Evolutionary conservation across 1,140 invertebrate genomes (phyloP), one percentile per base, ranked within the genome.

Genomic region (Venturia canescens): DNA sequence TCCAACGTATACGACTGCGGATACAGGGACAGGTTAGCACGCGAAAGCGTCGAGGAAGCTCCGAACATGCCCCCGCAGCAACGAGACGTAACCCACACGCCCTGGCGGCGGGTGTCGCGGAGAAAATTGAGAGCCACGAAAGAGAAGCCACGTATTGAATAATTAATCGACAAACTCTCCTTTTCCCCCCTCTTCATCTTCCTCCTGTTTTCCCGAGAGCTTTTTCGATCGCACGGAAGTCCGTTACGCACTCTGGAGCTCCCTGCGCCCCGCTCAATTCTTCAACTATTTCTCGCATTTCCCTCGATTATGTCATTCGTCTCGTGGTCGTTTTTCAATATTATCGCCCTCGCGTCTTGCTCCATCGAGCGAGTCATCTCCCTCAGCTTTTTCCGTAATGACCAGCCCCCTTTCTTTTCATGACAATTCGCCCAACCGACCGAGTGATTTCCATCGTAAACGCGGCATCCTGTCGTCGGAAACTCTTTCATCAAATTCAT

Each of bases 81-180:
- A 57, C 53, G 21, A n/a, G 53, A 57, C 21, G 53, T 57, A 57
- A 18, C 18, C 53, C 0, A 57, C 38, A 44, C 38, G 38, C 38
- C 38, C 38, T 44, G 38, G 16, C 16, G 6, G 44, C 44, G 44
- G 21, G 53, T 57, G n/a, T 57, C 53, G 53, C 13, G 21, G 53
- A 57, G 53, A 57, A 57, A 57, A 57, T 57, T 57, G 18, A 18
- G 53, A 57, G 53, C 53, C 53, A 57, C 53, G 53, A 9, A 57
- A 57, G n/a, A 44, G 53, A 13, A 23, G 53, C 4, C 18, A 23
- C 21, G 53, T 57, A 23, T 57, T 57, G 53, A 57, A 57, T 57
- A 57, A 57, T 57, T 57, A 57, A 57, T 18, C 21, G 53, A 57
- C 53, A 57, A 9, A 57, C 18, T 57, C n/a, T n/a, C 53, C 18